Conservation (phyloP, 2,888 invertebrate genomes). For the Macropis europaea region DNA sequence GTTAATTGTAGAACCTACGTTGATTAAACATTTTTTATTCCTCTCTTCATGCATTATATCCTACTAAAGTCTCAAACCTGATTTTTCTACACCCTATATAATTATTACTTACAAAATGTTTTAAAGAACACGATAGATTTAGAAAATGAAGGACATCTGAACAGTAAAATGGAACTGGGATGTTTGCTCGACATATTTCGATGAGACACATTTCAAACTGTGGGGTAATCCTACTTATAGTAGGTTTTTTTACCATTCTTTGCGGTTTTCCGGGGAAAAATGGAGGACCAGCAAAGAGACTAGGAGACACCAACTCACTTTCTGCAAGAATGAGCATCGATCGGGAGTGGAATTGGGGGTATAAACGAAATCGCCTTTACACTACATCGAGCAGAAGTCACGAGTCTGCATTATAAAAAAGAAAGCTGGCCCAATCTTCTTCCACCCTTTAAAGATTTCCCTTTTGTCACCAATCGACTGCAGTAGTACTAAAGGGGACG, state of each 20-base stretch:
- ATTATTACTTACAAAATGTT: too few species aligned
- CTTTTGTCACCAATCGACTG: conserved; percentile 3
- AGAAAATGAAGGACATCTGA: too few species aligned
- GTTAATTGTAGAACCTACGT: too few species aligned
- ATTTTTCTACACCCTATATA: too few species aligned
- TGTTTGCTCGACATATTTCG: too few species aligned
- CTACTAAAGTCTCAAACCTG: too few species aligned
- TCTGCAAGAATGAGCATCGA: conserved; percentile 34
- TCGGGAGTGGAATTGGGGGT: conserved; percentile 35
- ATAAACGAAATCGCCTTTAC: conserved; percentile 62
- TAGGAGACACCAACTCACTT: conserved; percentile 9
- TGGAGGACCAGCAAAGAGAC: background rate
- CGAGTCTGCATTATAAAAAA: conserved; percentile 35
- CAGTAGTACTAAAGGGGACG: background rate
- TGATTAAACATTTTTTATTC: too few species aligned
- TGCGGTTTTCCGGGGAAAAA: background rate
- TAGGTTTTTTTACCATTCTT: background rate
- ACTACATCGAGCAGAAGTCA: conserved; percentile 66
- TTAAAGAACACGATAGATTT: too few species aligned
- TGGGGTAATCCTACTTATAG: too few species aligned
- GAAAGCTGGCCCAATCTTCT: conserved; percentile 21
- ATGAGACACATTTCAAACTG: background rate
- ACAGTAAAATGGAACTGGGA: too few species aligned
- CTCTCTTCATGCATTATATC: too few species aligned
- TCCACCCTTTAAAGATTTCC: background rate